Conservation (phyloP, 2,797 vertebrate genomes). For the Uromys caudimaculatus region DNA sequence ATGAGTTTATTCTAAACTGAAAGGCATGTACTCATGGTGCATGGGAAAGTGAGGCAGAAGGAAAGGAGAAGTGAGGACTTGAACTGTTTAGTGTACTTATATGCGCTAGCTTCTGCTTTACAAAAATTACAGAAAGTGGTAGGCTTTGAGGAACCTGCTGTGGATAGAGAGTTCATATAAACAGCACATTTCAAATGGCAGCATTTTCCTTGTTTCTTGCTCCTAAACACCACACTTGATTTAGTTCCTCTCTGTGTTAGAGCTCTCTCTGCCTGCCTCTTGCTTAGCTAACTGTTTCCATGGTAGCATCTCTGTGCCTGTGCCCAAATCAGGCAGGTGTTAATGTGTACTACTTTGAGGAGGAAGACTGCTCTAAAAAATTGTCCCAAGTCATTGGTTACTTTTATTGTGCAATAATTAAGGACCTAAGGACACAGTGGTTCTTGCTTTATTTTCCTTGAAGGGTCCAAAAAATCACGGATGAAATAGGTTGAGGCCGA, state of each 20-base stretch:
- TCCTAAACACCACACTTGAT: not conserved
- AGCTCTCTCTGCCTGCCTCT: not conserved
- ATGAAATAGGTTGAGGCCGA: slow-evolving; percentile 35
- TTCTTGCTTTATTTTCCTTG: slow-evolving; percentile 57
- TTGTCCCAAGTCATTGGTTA: slow-evolving; percentile 48
- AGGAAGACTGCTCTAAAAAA: slow-evolving; percentile 36
- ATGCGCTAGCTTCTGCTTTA: slow-evolving; percentile 24
- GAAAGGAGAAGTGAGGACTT: slow-evolving; percentile 35
- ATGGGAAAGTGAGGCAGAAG: not conserved
- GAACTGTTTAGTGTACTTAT: slow-evolving; percentile 40
- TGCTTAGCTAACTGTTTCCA: not conserved
- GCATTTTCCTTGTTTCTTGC: slow-evolving; percentile 57
- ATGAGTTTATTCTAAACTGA: slow-evolving; percentile 36
- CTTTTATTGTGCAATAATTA: slow-evolving; percentile 54
- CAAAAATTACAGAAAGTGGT: slow-evolving; percentile 16
- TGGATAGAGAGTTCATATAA: not conserved
- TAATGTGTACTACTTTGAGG: slow-evolving; percentile 48
- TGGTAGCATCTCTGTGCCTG: not conserved
- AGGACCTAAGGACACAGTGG: slow-evolving; percentile 41
- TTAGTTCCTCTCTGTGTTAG: slow-evolving; percentile 6
- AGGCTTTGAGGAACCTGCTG: not conserved
- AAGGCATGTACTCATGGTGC: slow-evolving; percentile 24
- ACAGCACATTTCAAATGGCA: not conserved
- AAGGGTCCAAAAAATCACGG: slow-evolving; percentile 58
- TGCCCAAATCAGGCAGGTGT: slow-evolving; percentile 30